A percentile compares a stretch with the other conserved stretches of the same genome.
Evolutionary conservation across 2,113 vertebrate species (phyloP).

Genomic region (Ictidomys tridecemlineatus): DNA sequence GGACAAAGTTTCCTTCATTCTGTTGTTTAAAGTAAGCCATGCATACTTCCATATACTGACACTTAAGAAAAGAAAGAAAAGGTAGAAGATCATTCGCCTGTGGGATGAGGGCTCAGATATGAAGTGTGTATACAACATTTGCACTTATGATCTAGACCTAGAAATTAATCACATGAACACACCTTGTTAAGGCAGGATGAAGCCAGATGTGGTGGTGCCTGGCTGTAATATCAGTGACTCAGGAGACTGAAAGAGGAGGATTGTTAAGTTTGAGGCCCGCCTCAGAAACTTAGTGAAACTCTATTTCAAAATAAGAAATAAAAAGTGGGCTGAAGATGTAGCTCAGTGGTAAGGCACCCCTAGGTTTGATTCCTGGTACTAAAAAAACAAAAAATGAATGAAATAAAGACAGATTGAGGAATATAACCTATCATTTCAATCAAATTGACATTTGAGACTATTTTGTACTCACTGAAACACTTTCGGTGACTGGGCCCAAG

Average conservation of each 20-base stretch:
- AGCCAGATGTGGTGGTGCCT: no score
- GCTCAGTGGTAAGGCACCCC: no score
- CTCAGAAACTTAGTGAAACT: no score
- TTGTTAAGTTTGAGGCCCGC: no score
- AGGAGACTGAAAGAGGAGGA: no score
- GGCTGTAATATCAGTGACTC: no score
- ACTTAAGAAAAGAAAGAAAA: neutral
- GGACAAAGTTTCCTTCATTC: neutral
- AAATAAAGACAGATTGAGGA: neutral
- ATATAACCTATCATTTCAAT: neutral
- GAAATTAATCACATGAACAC: neutral
- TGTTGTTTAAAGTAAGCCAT: neutral
- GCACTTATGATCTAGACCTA: neutral
- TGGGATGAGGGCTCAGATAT: neutral
- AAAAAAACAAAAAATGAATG: no score
- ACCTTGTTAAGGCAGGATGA: neutral
- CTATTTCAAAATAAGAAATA: no score
- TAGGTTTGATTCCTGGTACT: no score
- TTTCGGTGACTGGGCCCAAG: neutral
- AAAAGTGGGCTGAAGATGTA: no score
- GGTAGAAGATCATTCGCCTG: neutral
- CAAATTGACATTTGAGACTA: neutral
- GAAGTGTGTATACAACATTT: neutral
- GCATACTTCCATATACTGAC: neutral
- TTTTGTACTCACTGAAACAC: neutral